These are phyloP conservation scores for Seira ritae DNA, from an alignment of 2,888 invertebrate genomes.

Conservation along the genomic window DNA sequence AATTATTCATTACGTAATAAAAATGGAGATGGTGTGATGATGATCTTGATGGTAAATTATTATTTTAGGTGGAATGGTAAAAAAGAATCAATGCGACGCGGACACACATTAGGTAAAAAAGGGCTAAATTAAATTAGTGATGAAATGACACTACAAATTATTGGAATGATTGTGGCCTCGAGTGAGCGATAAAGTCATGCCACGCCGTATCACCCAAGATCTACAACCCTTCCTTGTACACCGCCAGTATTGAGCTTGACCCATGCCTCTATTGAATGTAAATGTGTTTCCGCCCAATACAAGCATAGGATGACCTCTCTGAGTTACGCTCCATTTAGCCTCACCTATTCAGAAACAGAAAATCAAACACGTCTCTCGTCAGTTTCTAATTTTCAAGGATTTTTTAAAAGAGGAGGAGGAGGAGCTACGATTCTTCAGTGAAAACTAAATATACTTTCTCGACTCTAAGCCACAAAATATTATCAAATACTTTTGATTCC, in stretches of 20 bases:
- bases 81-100: too few species aligned
- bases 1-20: too few species aligned
- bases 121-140: too few species aligned
- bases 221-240: constrained; percentile 60
- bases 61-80: too few species aligned
- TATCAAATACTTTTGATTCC: too few species aligned
- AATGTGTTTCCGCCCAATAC: constrained; percentile 60
- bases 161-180: constrained; percentile 63
- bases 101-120: too few species aligned
- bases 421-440: neutral
- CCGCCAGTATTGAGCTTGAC: constrained; percentile 57
- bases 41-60: too few species aligned
- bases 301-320: constrained; percentile 63
- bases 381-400: constrained; percentile 22
- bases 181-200: constrained; percentile 41
- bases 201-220: constrained; percentile 61
- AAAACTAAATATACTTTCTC: too few species aligned
- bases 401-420: neutral
- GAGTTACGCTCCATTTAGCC: constrained; percentile 57
- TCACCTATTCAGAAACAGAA: constrained; percentile 60
- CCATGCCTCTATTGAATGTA: constrained; percentile 67
- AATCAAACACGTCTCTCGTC: constrained; percentile 28
- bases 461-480: too few species aligned
- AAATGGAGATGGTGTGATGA: too few species aligned
- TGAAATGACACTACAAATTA: too few species aligned